Evolutionary conservation across 2,888 invertebrate genomes (phyloP).

Genomic region (Prosopocoilus inquinatus): DNA sequence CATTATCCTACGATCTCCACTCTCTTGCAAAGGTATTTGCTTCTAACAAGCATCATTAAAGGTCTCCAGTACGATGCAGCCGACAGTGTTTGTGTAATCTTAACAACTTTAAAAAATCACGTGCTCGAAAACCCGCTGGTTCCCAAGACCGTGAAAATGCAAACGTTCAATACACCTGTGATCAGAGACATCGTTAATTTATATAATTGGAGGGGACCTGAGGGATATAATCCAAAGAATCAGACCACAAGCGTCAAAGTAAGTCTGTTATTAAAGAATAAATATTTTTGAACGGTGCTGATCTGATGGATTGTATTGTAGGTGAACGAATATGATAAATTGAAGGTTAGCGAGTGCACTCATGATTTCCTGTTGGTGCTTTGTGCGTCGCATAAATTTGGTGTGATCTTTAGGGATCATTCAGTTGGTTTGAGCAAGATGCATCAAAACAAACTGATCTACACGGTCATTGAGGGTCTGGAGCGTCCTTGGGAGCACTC

Average conservation of each 20-base stretch:
- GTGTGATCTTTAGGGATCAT: slow-evolving; percentile 73
- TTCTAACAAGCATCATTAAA: slow-evolving; percentile 62
- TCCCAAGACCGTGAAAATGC: slow-evolving; percentile 71
- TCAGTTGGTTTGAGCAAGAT: slow-evolving; percentile 60
- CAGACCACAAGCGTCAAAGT: slow-evolving; percentile 33
- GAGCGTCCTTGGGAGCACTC: slow-evolving; percentile 69
- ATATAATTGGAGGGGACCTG: slow-evolving; percentile 75
- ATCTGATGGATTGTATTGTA: slow-evolving; percentile 16
- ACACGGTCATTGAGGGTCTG: slow-evolving; percentile 62
- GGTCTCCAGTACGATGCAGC: slow-evolving; percentile 67
- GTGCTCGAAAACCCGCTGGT: slow-evolving; percentile 65
- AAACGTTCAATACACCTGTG: slow-evolving; percentile 66
- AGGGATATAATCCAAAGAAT: slow-evolving; percentile 50
- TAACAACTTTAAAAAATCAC: slow-evolving; percentile 66
- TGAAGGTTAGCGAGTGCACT: slow-evolving; percentile 57
- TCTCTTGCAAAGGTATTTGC: slow-evolving; percentile 66
- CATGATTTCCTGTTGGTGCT: slow-evolving; percentile 72
- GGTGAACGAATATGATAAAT: slow-evolving; percentile 49
- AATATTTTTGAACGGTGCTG: neutral
- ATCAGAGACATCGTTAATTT: slow-evolving; percentile 67
- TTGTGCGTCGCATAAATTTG: slow-evolving; percentile 73
- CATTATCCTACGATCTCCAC: slow-evolving; percentile 65
- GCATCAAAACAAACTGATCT: slow-evolving; percentile 59
- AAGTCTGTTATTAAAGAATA: slow-evolving; percentile 1
- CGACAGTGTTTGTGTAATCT: slow-evolving; percentile 64